Evolutionary conservation across 35 echinoderm and acorn worm genomes (phyloP).

Genomic region (Apostichopus parvimensis): DNA sequence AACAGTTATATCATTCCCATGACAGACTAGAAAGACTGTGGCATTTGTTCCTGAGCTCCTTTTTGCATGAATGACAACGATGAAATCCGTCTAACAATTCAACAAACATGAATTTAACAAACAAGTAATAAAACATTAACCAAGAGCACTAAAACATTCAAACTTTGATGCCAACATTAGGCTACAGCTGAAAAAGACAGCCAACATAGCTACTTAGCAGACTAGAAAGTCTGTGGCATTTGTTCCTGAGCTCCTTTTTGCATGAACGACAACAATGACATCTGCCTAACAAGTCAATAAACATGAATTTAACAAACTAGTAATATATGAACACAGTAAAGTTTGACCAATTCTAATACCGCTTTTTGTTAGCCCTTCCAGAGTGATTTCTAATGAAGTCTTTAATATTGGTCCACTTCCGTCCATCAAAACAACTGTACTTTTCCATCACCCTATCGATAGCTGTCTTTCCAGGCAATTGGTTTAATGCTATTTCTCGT

Average conservation of each 20-base stretch:
- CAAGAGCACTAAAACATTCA: no score
- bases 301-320: not conserved
- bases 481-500: constrained; percentile 1
- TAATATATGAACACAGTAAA: not conserved
- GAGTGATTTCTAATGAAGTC: constrained; percentile 46
- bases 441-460: not conserved
- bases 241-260: not conserved
- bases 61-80: not conserved
- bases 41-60: no score
- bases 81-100: not conserved
- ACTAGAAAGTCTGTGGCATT: no score
- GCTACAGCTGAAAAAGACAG: no score
- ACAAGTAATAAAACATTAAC: not conserved
- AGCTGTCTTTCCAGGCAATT: constrained; percentile 22
- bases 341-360: not conserved
- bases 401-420: constrained; percentile 50
- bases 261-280: not conserved
- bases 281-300: not conserved
- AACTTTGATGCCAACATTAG: no score
- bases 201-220: no score
- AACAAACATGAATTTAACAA: not conserved
- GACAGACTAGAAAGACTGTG: not conserved
- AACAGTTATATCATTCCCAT: no score
- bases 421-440: not conserved
- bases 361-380: not conserved